Evolutionary conservation across 2,888 invertebrate genomes (phyloP).

Genomic region (Tetragonula carbonaria): DNA sequence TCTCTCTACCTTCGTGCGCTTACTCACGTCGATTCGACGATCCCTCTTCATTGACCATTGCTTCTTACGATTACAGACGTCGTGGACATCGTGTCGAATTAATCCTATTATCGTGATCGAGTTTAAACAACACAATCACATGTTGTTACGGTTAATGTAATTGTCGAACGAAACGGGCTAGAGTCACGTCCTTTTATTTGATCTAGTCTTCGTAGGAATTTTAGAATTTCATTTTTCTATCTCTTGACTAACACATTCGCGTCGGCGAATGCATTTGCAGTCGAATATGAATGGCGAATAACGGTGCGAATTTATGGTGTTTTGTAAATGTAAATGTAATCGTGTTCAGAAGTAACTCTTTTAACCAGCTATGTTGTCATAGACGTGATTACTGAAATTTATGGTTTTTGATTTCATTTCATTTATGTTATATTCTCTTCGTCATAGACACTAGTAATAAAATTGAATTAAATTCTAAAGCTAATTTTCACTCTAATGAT

Average conservation of each 20-base stretch:
- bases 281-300: no score
- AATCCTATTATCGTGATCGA: neutral
- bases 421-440: no score
- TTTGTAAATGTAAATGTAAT: no score
- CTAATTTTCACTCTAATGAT: no score
- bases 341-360: no score
- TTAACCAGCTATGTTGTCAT: no score
- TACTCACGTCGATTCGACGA: conserved; percentile 66
- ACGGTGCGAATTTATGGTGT: no score
- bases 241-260: neutral
- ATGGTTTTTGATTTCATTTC: no score
- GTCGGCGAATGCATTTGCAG: no score
- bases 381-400: no score
- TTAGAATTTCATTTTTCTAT: neutral
- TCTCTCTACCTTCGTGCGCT: conserved; percentile 51
- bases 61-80: conserved; percentile 16
- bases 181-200: neutral
- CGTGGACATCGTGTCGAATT: conserved; percentile 12
- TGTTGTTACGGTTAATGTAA: neutral
- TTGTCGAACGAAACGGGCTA: neutral
- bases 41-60: conserved; percentile 60
- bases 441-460: no score
- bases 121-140: neutral
- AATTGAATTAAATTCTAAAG: no score
- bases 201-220: neutral